phyloP scores from a whole-genome alignment of 2,888 invertebrate species.

The Phasia obesa region DNA sequence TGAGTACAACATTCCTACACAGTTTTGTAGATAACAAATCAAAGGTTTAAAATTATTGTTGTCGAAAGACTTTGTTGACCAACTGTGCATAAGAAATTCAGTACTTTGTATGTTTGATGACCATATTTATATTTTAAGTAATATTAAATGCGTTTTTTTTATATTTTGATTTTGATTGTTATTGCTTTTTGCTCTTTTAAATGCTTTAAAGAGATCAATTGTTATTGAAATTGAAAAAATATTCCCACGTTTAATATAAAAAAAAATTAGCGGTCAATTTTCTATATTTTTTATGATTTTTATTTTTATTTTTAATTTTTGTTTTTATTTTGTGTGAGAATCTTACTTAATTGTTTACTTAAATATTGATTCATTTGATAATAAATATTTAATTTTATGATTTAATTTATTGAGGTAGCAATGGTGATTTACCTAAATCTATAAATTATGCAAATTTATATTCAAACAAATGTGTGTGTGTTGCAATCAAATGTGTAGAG shows the following conservation, averaged over 20 bases:
- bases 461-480: conserved; percentile 16
- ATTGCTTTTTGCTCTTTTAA: conserved; percentile 3
- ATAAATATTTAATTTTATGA: conserved; percentile 32
- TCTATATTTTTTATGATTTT: conserved; percentile 39
- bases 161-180: conserved; percentile 4
- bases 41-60: no score
- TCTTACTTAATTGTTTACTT: conserved; percentile 56
- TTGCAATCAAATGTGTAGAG: conserved; percentile 9
- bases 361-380: conserved; percentile 59
- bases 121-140: background rate
- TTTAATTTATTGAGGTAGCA: conserved; percentile 39
- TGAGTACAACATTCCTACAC: no score
- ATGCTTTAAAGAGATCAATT: conserved; percentile 13
- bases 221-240: conserved; percentile 34
- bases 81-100: conserved; percentile 3
- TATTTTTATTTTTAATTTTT: conserved; percentile 23
- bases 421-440: conserved; percentile 44
- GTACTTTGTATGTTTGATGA: conserved; percentile 7
- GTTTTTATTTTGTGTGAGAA: conserved; percentile 54
- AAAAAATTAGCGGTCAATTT: conserved; percentile 54
- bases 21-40: no score
- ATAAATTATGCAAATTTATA: conserved; percentile 64
- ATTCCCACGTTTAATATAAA: conserved; percentile 66
- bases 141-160: conserved; percentile 12
- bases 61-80: background rate